Evolutionary conservation across 2,797 vertebrate genomes (phyloP).

Genomic region (Adrianichthys oophorus): DNA sequence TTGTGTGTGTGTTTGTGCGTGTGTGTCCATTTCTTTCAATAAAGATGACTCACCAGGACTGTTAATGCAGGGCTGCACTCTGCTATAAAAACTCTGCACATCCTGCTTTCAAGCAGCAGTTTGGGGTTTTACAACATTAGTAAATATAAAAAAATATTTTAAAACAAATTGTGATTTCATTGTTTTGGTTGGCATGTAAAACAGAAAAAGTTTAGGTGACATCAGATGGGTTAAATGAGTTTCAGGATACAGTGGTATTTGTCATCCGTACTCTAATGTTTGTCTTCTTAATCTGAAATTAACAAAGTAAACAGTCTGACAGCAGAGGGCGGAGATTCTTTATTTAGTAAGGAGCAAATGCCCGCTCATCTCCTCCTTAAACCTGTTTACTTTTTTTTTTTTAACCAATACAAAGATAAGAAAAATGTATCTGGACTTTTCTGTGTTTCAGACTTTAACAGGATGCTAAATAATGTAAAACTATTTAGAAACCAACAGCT

Average conservation of each 20-base stretch:
- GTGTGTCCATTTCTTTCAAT: no score
- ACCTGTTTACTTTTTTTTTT: slow-evolving; percentile 1
- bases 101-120: no score
- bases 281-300: slow-evolving; percentile 6
- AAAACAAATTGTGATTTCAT: no score
- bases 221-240: slow-evolving; percentile 3
- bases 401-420: background rate
- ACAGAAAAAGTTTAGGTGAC: background rate
- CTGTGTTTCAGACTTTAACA: background rate
- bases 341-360: background rate
- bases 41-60: no score
- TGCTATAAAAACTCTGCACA: no score
- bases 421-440: background rate
- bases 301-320: slow-evolving; percentile 8
- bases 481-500: no score
- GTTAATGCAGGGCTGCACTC: no score
- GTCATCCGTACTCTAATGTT: background rate
- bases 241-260: slow-evolving; percentile 6
- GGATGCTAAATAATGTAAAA: no score
- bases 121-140: no score
- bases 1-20: no score
- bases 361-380: background rate
- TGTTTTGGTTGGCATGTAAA: background rate
- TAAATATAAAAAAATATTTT: no score
- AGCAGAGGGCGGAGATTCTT: slow-evolving; percentile 4